A percentile compares a stretch with the other conserved stretches of the same genome.
These are phyloP conservation scores for Lacanobia wlatinum DNA, from an alignment of 2,888 invertebrate genomes.

Conservation along the genomic window DNA sequence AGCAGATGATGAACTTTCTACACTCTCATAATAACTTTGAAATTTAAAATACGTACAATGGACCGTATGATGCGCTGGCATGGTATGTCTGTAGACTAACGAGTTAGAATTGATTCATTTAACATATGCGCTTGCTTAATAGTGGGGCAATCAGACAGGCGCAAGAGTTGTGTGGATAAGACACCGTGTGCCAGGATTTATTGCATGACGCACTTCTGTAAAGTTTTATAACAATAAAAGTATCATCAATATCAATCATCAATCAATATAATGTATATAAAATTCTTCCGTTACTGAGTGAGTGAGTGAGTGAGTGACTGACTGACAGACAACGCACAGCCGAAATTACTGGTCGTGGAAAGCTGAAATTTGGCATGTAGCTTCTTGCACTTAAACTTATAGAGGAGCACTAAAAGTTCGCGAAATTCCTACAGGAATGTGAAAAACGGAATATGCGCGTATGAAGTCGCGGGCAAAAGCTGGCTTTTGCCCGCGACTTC, in stretches of 20 bases:
- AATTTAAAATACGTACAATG: conserved; percentile 11
- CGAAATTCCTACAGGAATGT: no score
- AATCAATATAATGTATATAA: no score
- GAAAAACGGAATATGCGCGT: no score
- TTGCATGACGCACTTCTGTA: background rate
- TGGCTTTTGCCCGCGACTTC: no score
- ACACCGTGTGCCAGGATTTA: background rate
- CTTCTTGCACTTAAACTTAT: no score
- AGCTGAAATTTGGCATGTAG: no score
- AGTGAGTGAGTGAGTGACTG: no score
- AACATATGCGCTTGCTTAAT: conserved; percentile 63
- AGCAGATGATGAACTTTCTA: background rate
- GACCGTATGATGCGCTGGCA: conserved; percentile 20
- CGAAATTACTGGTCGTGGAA: no score
- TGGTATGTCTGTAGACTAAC: conserved; percentile 62
- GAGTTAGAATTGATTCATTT: conserved; percentile 76
- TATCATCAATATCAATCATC: background rate
- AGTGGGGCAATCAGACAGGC: conserved; percentile 28
- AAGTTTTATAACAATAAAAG: background rate
- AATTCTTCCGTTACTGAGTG: no score
- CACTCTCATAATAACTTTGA: conserved; percentile 8
- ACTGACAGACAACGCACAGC: no score
- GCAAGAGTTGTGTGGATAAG: conserved; percentile 46
- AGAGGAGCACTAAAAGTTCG: no score
- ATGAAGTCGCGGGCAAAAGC: no score